Conservation (phyloP, 2,888 invertebrate species). For the Drosophila barbarae region DNA sequence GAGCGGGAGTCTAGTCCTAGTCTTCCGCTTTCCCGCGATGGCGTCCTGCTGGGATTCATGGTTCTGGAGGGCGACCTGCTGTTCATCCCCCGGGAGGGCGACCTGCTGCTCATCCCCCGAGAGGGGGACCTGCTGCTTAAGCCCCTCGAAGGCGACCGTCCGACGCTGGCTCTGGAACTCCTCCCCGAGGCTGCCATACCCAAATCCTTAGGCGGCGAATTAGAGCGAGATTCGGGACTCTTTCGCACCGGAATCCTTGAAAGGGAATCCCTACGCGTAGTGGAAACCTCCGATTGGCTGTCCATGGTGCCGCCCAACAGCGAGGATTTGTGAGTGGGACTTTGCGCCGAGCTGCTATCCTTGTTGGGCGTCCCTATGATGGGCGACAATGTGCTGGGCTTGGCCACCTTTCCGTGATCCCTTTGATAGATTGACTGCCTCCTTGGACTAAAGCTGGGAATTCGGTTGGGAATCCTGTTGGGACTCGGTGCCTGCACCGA, state of each 20-base stretch:
- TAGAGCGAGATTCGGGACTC: conserved; percentile 57
- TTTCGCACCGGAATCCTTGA: conserved; percentile 77
- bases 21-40: conserved; percentile 49
- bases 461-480: conserved; percentile 17
- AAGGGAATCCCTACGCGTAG: conserved; percentile 69
- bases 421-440: conserved; percentile 43
- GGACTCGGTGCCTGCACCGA: conserved; percentile 46
- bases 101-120: conserved; percentile 49
- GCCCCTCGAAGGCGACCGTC: conserved; percentile 61
- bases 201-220: conserved; percentile 71
- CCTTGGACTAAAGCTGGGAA: conserved; percentile 38
- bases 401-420: conserved; percentile 73
- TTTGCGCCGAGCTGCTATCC: conserved; percentile 71
- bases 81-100: conserved; percentile 61
- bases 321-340: conserved; percentile 62
- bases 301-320: conserved; percentile 27
- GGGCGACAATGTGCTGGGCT: conserved; percentile 78
- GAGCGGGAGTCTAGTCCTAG: conserved; percentile 56
- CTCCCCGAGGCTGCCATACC: conserved; percentile 55
- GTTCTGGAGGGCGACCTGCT: conserved; percentile 32
- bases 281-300: conserved; percentile 55
- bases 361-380: conserved; percentile 80
- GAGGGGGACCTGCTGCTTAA: no score
- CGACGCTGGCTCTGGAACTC: conserved; percentile 63
- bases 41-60: conserved; percentile 32